Percentiles rank a stretch among this genome's conserved stretches.
Conservation (phyloP, 2,797 vertebrate genomes). For the Parotocinclus haroldoi region DNA sequence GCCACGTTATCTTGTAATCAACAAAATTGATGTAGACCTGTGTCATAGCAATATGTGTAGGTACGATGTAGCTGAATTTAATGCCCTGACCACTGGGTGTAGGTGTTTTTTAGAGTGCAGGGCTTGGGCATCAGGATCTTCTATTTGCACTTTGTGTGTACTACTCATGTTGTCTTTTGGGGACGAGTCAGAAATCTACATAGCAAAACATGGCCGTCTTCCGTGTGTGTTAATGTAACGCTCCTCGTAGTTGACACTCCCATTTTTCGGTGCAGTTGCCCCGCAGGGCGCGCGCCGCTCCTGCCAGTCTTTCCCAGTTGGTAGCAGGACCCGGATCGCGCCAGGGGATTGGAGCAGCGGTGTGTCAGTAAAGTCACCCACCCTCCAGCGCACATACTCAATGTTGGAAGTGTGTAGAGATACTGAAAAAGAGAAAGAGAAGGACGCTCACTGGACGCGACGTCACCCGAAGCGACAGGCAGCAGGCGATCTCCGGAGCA, state of each 20-base stretch:
- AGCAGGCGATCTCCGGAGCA: not conserved
- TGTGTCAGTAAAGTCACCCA: slow-evolving; percentile 86
- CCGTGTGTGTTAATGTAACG: slow-evolving; percentile 8
- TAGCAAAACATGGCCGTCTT: slow-evolving; percentile 42
- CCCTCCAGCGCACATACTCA: slow-evolving; percentile 52
- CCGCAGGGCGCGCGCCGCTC: slow-evolving; percentile 54
- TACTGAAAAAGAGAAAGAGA: slow-evolving; percentile 51
- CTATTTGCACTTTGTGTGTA: too few species aligned
- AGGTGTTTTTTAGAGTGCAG: too few species aligned
- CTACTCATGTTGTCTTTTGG: too few species aligned
- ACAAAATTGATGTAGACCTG: too few species aligned
- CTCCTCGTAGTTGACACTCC: slow-evolving; percentile 39
- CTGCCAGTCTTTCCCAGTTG: slow-evolving; percentile 65
- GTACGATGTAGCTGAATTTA: too few species aligned
- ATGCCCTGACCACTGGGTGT: too few species aligned
- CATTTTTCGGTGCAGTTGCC: slow-evolving; percentile 36
- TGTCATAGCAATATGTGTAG: too few species aligned
- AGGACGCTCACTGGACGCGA: slow-evolving; percentile 15
- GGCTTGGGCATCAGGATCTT: too few species aligned
- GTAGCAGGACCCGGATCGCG: slow-evolving; percentile 60
- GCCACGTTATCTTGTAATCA: too few species aligned
- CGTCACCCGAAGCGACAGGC: slow-evolving; percentile 54
- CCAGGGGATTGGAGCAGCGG: slow-evolving; percentile 87
- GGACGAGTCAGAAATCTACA: slow-evolving; percentile 26
- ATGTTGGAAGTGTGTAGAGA: slow-evolving; percentile 48